These are phyloP conservation scores for Torymus tubicola DNA, from an alignment of 2,888 invertebrate genomes.

Conservation along the genomic window DNA sequence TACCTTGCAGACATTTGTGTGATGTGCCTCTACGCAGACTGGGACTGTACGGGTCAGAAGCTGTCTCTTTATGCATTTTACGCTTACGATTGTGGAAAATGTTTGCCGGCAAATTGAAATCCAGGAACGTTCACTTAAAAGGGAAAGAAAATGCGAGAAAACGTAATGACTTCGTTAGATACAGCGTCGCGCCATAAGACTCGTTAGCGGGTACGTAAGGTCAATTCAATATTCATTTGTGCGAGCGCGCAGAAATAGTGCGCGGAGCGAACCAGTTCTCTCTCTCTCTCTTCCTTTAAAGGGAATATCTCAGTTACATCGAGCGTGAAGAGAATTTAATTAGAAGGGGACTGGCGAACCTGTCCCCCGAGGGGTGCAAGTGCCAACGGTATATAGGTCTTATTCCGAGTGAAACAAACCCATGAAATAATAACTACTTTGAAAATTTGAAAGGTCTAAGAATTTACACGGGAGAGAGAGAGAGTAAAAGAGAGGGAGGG, in stretches of 20 bases:
- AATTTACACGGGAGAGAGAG: too few relatives aligned
- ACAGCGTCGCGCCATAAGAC: conserved; percentile 1
- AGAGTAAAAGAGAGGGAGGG: too few relatives aligned
- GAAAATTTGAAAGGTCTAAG: background rate
- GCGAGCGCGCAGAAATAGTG: conserved; percentile 26
- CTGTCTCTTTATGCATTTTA: background rate
- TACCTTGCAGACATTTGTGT: too few relatives aligned
- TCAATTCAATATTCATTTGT: conserved; percentile 48
- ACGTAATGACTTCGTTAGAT: conserved; percentile 21
- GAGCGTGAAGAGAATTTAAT: conserved; percentile 52
- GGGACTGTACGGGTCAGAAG: background rate
- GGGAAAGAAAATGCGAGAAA: conserved; percentile 1
- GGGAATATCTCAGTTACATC: conserved; percentile 36
- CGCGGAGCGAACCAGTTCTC: background rate
- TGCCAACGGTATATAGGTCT: background rate
- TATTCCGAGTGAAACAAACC: conserved; percentile 3
- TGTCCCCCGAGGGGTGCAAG: too few relatives aligned
- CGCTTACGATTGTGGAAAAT: background rate
- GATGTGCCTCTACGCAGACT: too few relatives aligned
- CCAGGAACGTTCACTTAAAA: background rate
- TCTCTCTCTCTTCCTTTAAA: conserved; percentile 24
- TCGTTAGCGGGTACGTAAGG: conserved; percentile 41
- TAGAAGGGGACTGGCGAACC: conserved; percentile 23
- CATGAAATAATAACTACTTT: background rate
- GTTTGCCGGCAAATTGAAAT: conserved; percentile 16